Evolutionary conservation across 2,888 invertebrate genomes (phyloP).

Genomic region (Harpalus rubripes): DNA sequence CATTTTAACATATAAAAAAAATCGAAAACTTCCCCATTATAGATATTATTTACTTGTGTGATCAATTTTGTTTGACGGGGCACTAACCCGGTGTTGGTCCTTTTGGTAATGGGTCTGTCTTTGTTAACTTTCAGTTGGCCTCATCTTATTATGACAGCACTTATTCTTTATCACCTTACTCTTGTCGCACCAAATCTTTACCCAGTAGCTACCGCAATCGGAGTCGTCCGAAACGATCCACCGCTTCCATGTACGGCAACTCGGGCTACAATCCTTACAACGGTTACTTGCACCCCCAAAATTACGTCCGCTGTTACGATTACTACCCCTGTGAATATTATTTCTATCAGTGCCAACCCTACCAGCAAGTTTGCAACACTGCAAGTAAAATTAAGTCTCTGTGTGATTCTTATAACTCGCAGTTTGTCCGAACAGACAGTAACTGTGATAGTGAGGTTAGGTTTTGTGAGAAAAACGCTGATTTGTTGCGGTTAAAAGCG

Average conservation of each 20-base stretch:
- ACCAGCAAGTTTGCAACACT: slow-evolving; percentile 58
- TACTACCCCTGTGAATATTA: slow-evolving; percentile 63
- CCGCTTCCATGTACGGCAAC: slow-evolving; percentile 76
- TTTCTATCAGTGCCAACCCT: slow-evolving; percentile 58
- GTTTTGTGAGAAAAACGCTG: slow-evolving; percentile 13
- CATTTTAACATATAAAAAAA: too few relatives aligned
- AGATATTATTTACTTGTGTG: too few relatives aligned
- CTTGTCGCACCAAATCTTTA: slow-evolving; percentile 60
- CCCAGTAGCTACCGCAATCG: slow-evolving; percentile 57
- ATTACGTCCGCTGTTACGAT: slow-evolving; percentile 57
- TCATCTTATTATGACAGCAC: slow-evolving; percentile 88
- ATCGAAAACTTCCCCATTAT: too few relatives aligned
- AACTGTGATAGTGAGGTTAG: slow-evolving; percentile 24
- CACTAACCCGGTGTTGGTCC: slow-evolving; percentile 22
- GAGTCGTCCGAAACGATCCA: slow-evolving; percentile 69
- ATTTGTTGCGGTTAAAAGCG: slow-evolving; percentile 23
- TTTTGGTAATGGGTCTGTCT: slow-evolving; percentile 72
- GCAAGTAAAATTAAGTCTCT: slow-evolving; percentile 57
- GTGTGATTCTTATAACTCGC: slow-evolving; percentile 56
- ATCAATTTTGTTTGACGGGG: slow-evolving; percentile 16
- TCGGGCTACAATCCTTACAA: slow-evolving; percentile 74
- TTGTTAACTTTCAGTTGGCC: slow-evolving; percentile 81
- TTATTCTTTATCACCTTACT: slow-evolving; percentile 77
- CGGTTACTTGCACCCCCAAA: slow-evolving; percentile 72
- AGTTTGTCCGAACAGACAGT: slow-evolving; percentile 14